Percentiles rank a stretch among this genome's conserved stretches.
Conservation (phyloP, 1,140 invertebrate species). For the Papilio polyxenes region DNA sequence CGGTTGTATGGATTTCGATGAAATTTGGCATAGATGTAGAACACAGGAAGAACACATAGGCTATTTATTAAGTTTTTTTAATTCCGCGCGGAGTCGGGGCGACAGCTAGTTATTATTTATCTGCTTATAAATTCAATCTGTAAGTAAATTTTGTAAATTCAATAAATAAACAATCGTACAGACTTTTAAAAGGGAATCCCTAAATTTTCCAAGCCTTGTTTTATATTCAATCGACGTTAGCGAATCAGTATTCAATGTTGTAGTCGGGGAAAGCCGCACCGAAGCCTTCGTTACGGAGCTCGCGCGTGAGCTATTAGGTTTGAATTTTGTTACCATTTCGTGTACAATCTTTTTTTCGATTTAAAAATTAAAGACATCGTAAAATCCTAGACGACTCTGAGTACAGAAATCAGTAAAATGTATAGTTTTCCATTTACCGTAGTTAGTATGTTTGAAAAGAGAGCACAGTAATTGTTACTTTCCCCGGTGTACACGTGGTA, state of each 20-base stretch:
- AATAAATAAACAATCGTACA: not conserved
- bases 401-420: not conserved
- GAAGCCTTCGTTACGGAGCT: constrained; percentile 3
- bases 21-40: too few relatives aligned
- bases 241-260: constrained; percentile 13
- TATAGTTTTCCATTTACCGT: not conserved
- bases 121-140: not conserved
- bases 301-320: constrained; percentile 1
- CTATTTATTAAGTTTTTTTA: too few relatives aligned
- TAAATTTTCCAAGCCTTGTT: constrained; percentile 9
- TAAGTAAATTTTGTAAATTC: not conserved
- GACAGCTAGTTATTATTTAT: not conserved
- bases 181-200: not conserved
- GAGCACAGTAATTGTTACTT: not conserved
- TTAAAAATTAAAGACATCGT: not conserved
- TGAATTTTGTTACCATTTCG: not conserved
- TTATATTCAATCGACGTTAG: constrained; percentile 1
- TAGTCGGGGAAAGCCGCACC: not conserved
- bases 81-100: too few relatives aligned
- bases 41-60: too few relatives aligned
- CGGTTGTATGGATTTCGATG: too few relatives aligned
- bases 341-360: not conserved
- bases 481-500: not conserved
- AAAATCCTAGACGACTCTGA: too few relatives aligned
- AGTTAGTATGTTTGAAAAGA: not conserved